Evolutionary conservation across 1,140 invertebrate genomes (phyloP).

Genomic region (Arion vulgaris): DNA sequence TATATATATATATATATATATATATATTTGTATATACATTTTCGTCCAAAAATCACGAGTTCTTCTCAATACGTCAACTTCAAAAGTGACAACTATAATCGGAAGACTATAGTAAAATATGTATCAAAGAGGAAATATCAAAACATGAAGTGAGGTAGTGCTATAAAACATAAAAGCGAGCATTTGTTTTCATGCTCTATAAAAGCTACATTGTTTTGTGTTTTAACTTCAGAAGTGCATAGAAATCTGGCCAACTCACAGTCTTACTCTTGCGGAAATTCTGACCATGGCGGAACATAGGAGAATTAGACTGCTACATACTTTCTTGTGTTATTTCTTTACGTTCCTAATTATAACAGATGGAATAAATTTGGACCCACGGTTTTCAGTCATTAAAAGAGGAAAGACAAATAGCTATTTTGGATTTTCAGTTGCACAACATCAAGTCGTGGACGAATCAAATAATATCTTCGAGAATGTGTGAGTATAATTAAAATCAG

Average conservation of each 20-base stretch:
- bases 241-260: background rate
- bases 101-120: no score
- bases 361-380: constrained; percentile 86
- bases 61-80: no score
- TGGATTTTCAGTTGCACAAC: constrained; percentile 90
- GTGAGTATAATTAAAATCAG: constrained; percentile 46
- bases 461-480: constrained; percentile 43
- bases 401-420: constrained; percentile 84
- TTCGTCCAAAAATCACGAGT: no score
- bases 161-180: no score
- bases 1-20: no score
- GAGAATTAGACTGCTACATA: background rate
- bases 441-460: constrained; percentile 69
- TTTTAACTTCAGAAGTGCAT: no score
- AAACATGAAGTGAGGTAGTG: no score
- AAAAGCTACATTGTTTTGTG: no score
- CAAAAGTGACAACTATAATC: no score
- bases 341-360: background rate
- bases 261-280: background rate
- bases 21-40: no score
- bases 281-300: constrained; percentile 11
- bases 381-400: constrained; percentile 86
- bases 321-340: constrained; percentile 18
- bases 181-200: no score
- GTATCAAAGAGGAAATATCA: no score